Evolutionary conservation across 1,140 invertebrate genomes (phyloP), one percentile per base, ranked within the genome.

Genomic region (Megalopta genalis): DNA sequence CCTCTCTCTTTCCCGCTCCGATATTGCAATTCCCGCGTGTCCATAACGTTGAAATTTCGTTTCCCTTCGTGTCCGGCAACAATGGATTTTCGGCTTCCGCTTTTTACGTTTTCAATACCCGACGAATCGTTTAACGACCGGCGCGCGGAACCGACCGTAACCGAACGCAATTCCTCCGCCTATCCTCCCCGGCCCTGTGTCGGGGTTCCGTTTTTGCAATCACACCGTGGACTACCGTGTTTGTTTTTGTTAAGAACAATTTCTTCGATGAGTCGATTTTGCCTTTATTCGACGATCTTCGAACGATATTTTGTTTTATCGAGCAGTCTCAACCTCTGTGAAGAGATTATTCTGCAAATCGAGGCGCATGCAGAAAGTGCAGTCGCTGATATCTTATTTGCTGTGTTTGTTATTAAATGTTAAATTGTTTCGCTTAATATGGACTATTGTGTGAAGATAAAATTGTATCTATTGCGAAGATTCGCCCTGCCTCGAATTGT

Each of bases 21-120:
- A 79, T 82, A 65, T 75, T 62, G 71, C 72, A 54, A 67, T 76
- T 25, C 72, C 62, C 59, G 72, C 63, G 66, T 70, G 84, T 74
- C 39, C 54, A 74, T 73, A 79, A 63, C 70, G 46, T 63, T 70
- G 27, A 67, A 68, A 83, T 84, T 81, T 82, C 76, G 80, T 83
- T 87, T 86, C 73, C 68, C 75, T 77, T 63, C 73, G 77, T n/a
- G 42, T 8, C n/a, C 66, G 14, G 27, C 74, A 62, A 57, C 69
- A 64, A 72, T 78, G 76, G 68, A 78, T 64, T 78, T 64, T 65
- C 69, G 68, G 64, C 68, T 78, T 78, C 69, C 76, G 69, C 60
- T 72, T 78, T 78, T 78, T 65, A 46, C 69, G 37, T 32, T 72
- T 64, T 54, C 68, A 54, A 78, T 72, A 64, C 27, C 60, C 76